Evolutionary conservation across 92 coral and sea anemone genomes (phyloP), one percentile per base, ranked within the genome.

Genomic region (Phenganax marumi): DNA sequence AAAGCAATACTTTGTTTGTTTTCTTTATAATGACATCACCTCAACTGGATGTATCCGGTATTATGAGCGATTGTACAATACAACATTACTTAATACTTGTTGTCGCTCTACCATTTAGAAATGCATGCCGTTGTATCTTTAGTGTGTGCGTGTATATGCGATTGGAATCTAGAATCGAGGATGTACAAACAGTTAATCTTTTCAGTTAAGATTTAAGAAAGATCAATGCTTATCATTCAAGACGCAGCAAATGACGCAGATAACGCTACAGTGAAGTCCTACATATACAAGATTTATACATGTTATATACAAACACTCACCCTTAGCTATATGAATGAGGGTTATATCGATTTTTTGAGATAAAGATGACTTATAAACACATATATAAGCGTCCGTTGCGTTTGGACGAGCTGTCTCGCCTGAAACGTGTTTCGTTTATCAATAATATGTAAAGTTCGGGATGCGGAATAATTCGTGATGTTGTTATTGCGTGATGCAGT

Each of bases 231-330:
- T 5, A 47, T 51, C 81, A 54, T 76, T 76, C 81, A 26, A 17
- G 9, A 56, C 53, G 39, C 18, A 48, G 81, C 50, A 76, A 76
- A 55, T 76, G 68, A 50, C 22, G 57, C 14, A 76, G 81, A 76
- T 76, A 76, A 76, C 68, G 17, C 68, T 54, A 76, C 81, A 54
- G 68, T 76, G 8, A 9, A 54, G 47, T 76, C 68, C 62, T 0
- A 16, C 65, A 54, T 62, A 76, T 52, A 55, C 52, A 52, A 77
- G 55, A 77, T 78, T n/a, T 33, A 78, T 78, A 78, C 43, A 76
- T 78, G 83, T 63, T 13, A 78, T 48, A 58, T 61, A 78, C 81
- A 76, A 76, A 76, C 68, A 76, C 81, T 26, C 79, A 74, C 79
- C 63, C 77, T 10, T 54, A 53, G 80, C 52, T 57, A 61, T 63